Conservation (phyloP, 2,113 vertebrate species). For the Eulacestoma nigropectus region DNA sequence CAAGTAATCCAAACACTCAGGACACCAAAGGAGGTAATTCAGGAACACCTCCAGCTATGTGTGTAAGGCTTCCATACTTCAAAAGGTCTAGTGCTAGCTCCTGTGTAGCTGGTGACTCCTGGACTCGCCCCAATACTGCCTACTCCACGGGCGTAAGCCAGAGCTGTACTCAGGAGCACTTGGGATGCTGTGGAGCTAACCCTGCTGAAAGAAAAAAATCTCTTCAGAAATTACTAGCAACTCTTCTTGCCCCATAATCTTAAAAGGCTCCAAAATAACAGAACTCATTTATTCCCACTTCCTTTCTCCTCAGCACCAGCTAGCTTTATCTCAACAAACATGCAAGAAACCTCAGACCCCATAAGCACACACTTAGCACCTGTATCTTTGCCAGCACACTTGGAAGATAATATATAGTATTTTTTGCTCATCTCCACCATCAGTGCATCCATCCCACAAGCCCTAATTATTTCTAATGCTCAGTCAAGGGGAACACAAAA, state of each 20-base stretch:
- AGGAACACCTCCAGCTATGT: not conserved
- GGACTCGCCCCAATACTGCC: not conserved
- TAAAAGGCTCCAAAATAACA: not conserved
- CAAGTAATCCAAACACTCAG: not conserved
- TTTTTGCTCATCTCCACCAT: conserved; percentile 38
- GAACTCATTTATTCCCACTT: not conserved
- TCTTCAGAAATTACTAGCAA: not conserved
- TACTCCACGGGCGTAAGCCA: not conserved
- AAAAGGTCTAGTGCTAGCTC: not conserved
- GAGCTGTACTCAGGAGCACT: not conserved
- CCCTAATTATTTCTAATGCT: conserved; percentile 61
- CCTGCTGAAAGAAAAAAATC: not conserved
- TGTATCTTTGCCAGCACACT: not conserved
- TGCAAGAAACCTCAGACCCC: conserved; percentile 3
- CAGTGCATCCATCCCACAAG: conserved; percentile 26
- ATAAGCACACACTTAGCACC: not conserved
- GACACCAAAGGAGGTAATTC: not conserved
- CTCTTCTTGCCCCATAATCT: not conserved
- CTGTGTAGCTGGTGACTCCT: not conserved
- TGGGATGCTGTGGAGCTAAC: not conserved
- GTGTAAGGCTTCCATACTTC: not conserved
- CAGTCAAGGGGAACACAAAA: conserved; percentile 60
- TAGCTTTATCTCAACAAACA: not conserved
- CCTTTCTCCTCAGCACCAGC: not conserved
- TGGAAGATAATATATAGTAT: not conserved